These are phyloP conservation scores for Poeciliopsis infans DNA, from an alignment of 2,797 vertebrate species.

Conservation along the genomic window DNA sequence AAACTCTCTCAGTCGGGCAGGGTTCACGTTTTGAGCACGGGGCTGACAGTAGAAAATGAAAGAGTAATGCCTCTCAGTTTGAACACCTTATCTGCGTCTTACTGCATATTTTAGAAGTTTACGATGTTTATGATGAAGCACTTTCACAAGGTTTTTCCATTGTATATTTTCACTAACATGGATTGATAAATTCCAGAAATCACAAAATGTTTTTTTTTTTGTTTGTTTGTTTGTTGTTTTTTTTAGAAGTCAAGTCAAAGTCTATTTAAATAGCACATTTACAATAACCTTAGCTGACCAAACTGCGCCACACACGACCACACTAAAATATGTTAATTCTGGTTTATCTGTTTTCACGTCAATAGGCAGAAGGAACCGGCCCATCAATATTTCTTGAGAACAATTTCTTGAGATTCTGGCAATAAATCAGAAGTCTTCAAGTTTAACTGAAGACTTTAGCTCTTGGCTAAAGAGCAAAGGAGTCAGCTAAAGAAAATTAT, in stretches of 20 bases:
- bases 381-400: too few relatives aligned
- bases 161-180: not conserved
- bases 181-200: not conserved
- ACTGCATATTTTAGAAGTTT: not conserved
- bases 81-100: not conserved
- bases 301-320: not conserved
- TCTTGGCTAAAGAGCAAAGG: not conserved
- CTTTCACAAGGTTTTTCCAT: not conserved
- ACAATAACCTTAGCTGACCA: too few relatives aligned
- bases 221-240: too few relatives aligned
- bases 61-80: conserved; percentile 13
- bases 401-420: not conserved
- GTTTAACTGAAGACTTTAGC: not conserved
- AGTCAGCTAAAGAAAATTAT: not conserved
- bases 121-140: not conserved
- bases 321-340: not conserved
- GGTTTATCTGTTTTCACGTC: not conserved
- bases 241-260: too few relatives aligned
- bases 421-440: not conserved
- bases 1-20: conserved; percentile 60
- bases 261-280: too few relatives aligned
- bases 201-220: not conserved
- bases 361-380: too few relatives aligned
- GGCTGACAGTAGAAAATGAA: conserved; percentile 39
- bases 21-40: conserved; percentile 54